A percentile compares a stretch with the other conserved stretches of the same genome.
These are phyloP conservation scores for Lepidurus arcticus DNA, from an alignment of 1,140 invertebrate species.

Conservation along the genomic window DNA sequence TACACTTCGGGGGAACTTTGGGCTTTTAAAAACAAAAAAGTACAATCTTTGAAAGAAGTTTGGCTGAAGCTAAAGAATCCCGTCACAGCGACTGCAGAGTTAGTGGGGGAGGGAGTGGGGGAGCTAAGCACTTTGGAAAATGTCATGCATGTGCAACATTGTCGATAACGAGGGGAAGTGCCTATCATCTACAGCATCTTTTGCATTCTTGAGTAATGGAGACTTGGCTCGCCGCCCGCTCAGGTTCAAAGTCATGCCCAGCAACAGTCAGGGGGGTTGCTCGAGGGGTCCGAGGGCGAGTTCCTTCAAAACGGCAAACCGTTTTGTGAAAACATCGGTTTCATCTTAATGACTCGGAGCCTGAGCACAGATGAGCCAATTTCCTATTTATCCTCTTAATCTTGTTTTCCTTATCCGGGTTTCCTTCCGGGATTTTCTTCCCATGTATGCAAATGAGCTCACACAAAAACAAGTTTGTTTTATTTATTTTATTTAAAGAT, in stretches of 20 bases:
- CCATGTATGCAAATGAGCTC: too few species aligned
- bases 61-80: background rate
- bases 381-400: background rate
- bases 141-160: conserved; percentile 21
- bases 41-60: background rate
- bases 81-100: background rate
- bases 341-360: background rate
- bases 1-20: background rate
- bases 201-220: conserved; percentile 15
- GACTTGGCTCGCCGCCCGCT: conserved; percentile 7
- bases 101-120: background rate
- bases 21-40: too few species aligned
- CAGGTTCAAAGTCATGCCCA: background rate
- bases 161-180: conserved; percentile 17
- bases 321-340: background rate
- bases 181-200: conserved; percentile 21
- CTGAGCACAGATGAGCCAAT: background rate
- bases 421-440: too few species aligned
- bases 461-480: too few species aligned
- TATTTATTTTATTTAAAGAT: too few species aligned
- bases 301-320: background rate
- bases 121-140: conserved; percentile 11
- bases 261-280: background rate
- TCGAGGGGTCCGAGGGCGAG: background rate
- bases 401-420: background rate